Base-by-base conservation (phyloP, 2,888 invertebrate species). In the Autographa pulchrina region DNA sequence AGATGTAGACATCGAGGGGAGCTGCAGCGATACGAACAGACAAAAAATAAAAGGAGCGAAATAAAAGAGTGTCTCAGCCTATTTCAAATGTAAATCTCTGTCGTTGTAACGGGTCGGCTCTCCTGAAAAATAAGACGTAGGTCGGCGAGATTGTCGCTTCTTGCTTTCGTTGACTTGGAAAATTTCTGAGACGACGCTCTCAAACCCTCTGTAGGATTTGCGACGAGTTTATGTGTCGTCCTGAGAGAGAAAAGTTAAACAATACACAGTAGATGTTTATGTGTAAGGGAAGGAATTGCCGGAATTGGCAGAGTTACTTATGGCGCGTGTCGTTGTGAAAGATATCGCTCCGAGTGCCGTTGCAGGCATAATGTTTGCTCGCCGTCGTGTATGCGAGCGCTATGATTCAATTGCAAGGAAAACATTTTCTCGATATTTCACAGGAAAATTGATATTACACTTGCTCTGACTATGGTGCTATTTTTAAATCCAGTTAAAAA, bases 71-170 rank as follows among this genome's bases (percentile, higher is more conserved):
- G 87, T 88, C 88, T 90, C 90, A 87, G 91, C 91, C 91, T 91
- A 92, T 92, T 94, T 92, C 91, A 91, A 94, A 94, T 94, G 93
- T 93, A 94, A 94, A 94, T 94, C 92, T 92, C 89, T 89, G 91
- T 86, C 92, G 91, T 89, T 91, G 93, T 93, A 93, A 92, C 92
- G 92, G 91, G 91, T 89, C 90, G 89, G 83, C 88, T 91, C 89
- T 88, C 85, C 88, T 89, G 91, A 91, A 92, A 92, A 93, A 93
- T 92, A 93, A 94, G 93, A 91, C 91, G 89, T 89, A 92, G 91
- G 90, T 92, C 92, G 90, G 82, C 83, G 89, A 92, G 91, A 93
- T 91, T 91, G 91, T 90, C 90, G 91, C 89, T 90, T 88, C 91
- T 92, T 91, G 90, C 89, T 89, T 88, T 90, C 90, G 91, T 92